A percentile compares a stretch with the other conserved stretches of the same genome.
These are phyloP conservation scores for Xiphias gladius DNA, from an alignment of 2,113 vertebrate genomes.

Conservation along the genomic window DNA sequence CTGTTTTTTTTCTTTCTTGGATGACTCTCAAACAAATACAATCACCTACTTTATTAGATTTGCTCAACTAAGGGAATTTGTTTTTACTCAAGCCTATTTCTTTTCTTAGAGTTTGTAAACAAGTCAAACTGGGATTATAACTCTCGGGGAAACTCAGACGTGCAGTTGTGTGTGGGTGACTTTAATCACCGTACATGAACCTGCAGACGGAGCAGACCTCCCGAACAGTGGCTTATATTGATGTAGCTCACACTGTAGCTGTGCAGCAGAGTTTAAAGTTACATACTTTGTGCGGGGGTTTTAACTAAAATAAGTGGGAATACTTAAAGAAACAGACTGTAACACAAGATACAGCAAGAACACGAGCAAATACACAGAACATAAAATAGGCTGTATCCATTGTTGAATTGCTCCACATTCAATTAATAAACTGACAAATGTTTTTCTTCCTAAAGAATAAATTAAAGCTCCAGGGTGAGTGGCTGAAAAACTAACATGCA, in stretches of 20 bases:
- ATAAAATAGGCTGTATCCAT: neutral
- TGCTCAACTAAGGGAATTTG: slow-evolving; percentile 4
- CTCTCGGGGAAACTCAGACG: neutral
- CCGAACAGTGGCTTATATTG: neutral
- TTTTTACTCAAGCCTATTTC: neutral
- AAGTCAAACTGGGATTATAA: slow-evolving; percentile 11
- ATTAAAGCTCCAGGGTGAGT: neutral
- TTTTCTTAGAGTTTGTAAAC: slow-evolving; percentile 22
- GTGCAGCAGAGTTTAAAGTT: slow-evolving; percentile 15
- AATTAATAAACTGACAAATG: slow-evolving; percentile 2
- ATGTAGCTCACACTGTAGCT: slow-evolving; percentile 27
- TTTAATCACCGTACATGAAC: neutral
- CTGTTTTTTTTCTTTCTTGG: neutral
- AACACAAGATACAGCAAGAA: neutral
- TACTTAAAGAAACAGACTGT: neutral
- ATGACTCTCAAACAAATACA: slow-evolving; percentile 19
- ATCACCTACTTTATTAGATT: neutral
- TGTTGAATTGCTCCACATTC: neutral
- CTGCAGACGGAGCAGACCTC: slow-evolving; percentile 23
- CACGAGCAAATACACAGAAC: neutral
- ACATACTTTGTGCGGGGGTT: neutral
- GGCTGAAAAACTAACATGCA: neutral
- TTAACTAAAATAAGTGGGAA: slow-evolving; percentile 13
- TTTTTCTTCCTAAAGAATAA: neutral
- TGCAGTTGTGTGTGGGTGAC: slow-evolving; percentile 11